A percentile compares a stretch with the other conserved stretches of the same genome.
Evolutionary conservation across 2,113 vertebrate genomes (phyloP).

Genomic region (Dasyurus viverrinus): DNA sequence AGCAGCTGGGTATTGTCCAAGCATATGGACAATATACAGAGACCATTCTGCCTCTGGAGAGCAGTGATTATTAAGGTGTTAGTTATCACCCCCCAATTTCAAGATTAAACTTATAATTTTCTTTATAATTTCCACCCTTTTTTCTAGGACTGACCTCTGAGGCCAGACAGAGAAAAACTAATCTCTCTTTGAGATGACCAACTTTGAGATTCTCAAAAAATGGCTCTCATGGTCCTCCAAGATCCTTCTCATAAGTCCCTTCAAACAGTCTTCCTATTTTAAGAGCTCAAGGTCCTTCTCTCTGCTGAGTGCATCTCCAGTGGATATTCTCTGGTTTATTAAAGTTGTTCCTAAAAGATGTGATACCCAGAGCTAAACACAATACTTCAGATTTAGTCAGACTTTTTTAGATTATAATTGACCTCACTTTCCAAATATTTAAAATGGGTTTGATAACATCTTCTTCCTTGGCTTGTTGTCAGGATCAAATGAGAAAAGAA

Average conservation of each 20-base stretch:
- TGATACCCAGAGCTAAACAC: not conserved
- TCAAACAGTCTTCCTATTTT: not conserved
- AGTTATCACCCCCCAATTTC: not conserved
- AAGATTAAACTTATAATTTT: not conserved
- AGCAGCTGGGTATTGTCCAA: no score
- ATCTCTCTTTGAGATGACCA: no score
- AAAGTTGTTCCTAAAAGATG: not conserved
- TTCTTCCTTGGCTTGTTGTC: not conserved
- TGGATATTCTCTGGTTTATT: no score
- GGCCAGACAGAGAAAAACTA: not conserved
- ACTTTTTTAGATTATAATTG: not conserved
- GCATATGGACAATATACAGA: no score
- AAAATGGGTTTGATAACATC: not conserved
- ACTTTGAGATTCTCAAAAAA: not conserved
- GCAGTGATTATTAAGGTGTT: no score
- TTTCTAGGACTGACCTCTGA: not conserved
- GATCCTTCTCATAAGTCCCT: not conserved
- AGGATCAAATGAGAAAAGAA: not conserved
- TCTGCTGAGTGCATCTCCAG: not conserved
- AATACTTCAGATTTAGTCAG: not conserved
- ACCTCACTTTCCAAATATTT: not conserved
- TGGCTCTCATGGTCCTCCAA: not conserved
- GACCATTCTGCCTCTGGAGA: no score
- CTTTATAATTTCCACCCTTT: not conserved
- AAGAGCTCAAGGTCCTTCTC: not conserved